Evolutionary conservation across 2,113 vertebrate genomes (phyloP).

Genomic region (Chamaea fasciata): DNA sequence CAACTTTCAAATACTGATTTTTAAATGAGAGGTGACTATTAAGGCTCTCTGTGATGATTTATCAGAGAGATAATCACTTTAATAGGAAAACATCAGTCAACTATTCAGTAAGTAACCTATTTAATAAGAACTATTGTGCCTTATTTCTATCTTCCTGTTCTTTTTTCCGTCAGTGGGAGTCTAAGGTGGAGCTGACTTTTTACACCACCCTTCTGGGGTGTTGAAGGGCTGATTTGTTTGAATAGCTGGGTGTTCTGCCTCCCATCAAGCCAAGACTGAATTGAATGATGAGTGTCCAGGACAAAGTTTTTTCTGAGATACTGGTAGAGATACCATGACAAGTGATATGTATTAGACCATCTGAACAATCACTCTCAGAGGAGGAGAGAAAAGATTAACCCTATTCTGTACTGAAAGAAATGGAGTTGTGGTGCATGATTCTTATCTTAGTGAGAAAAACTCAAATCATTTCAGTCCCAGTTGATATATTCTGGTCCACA

Average conservation of each 20-base stretch:
- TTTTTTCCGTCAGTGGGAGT: not conserved
- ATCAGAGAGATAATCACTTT: not conserved
- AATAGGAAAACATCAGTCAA: not conserved
- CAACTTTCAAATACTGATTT: not conserved
- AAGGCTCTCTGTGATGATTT: not conserved
- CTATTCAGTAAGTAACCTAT: not conserved
- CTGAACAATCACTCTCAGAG: not conserved
- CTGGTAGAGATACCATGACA: not conserved
- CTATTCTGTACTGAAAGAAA: not conserved
- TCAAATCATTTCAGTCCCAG: not conserved
- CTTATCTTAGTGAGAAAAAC: not conserved
- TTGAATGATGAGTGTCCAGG: not conserved
- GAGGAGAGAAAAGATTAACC: not conserved
- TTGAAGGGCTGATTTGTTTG: not conserved
- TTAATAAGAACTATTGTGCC: not conserved
- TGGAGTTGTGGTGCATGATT: not conserved
- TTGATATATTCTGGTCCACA: not conserved
- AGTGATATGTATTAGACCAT: not conserved
- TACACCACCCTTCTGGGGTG: not conserved
- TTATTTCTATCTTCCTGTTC: not conserved
- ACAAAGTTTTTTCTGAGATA: not conserved
- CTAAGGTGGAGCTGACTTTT: not conserved
- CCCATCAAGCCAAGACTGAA: not conserved
- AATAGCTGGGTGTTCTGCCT: not conserved
- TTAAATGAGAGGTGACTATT: not conserved